These are phyloP conservation scores for Chymomyza caudatula DNA, from an alignment of 2,888 invertebrate species.

Conservation along the genomic window DNA sequence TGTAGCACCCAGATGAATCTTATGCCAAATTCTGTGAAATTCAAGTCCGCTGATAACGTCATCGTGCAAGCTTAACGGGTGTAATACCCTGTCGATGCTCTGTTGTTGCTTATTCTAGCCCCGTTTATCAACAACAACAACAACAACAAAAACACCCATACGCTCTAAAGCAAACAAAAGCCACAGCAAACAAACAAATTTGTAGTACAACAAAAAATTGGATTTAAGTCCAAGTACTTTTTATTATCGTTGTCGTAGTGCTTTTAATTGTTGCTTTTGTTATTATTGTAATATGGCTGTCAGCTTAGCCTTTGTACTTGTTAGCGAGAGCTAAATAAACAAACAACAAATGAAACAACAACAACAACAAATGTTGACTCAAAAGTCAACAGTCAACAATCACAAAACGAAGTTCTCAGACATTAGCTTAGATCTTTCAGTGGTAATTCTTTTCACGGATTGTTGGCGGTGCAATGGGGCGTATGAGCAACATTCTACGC, in stretches of 20 bases:
- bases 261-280: background rate
- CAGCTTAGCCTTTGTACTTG: background rate
- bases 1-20: too few species aligned
- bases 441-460: background rate
- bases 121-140: background rate
- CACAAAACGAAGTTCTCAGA: background rate
- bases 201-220: background rate
- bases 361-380: background rate
- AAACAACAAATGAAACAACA: background rate
- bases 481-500: background rate
- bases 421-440: background rate
- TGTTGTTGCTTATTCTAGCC: background rate
- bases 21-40: background rate
- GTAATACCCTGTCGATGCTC: background rate
- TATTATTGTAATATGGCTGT: background rate
- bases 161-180: background rate
- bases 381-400: background rate
- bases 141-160: background rate
- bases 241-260: background rate
- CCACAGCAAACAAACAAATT: background rate
- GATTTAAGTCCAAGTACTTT: background rate
- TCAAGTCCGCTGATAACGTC: background rate
- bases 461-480: background rate
- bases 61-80: background rate
- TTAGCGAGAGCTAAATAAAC: background rate